phyloP scores from a whole-genome alignment of 2,797 vertebrate species.

The Sarcoramphus papa region DNA sequence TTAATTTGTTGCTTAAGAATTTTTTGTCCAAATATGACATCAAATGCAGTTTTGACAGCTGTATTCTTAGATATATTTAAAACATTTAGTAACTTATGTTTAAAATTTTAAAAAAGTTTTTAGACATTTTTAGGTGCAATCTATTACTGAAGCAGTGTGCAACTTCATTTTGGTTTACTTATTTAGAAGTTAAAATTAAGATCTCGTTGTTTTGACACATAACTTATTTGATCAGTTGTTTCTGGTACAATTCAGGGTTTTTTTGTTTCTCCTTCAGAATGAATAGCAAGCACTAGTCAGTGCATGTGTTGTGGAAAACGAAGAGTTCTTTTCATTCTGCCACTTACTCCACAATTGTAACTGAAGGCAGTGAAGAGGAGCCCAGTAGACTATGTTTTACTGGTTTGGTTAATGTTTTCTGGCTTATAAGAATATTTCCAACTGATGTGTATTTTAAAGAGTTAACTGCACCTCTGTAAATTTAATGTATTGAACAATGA shows the following conservation, averaged over 20 bases:
- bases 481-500: conserved; percentile 61
- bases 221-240: not conserved
- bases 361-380: not conserved
- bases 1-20: not conserved
- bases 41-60: conserved; percentile 17
- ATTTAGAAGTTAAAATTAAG: not conserved
- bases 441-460: not conserved
- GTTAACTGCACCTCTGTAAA: conserved; percentile 54
- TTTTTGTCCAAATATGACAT: not conserved
- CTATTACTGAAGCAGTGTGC: not conserved
- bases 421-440: not conserved
- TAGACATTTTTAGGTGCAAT: not conserved
- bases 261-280: not conserved
- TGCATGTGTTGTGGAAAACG: not conserved
- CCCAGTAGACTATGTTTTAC: not conserved
- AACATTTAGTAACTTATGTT: not conserved
- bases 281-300: not conserved
- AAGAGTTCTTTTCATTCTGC: conserved; percentile 15
- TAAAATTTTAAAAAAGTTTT: not conserved
- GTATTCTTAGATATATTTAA: conserved; percentile 53
- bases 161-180: not conserved
- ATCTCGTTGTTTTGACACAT: not conserved
- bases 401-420: not conserved
- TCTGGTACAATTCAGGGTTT: not conserved
- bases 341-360: conserved; percentile 12